These are phyloP conservation scores for Caenorhabditis macrosperma DNA, from an alignment of 2,888 invertebrate genomes.

Conservation along the genomic window DNA sequence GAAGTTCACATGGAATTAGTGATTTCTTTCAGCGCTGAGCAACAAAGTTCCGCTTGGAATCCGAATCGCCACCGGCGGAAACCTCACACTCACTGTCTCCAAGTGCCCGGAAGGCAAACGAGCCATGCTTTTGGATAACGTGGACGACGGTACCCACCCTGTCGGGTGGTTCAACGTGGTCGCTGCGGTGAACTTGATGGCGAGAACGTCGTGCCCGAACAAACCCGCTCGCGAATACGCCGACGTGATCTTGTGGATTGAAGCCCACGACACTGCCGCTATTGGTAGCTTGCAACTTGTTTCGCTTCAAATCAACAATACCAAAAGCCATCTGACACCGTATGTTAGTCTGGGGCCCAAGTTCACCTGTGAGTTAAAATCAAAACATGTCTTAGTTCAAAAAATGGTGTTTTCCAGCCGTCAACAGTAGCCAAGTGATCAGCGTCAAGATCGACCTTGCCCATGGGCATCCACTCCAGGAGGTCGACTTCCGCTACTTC, in stretches of 20 bases:
- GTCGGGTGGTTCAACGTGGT: neutral
- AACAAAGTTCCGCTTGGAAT: neutral
- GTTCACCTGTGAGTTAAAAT: too few relatives aligned
- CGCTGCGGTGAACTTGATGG: neutral
- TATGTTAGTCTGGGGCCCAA: too few relatives aligned
- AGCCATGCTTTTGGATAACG: neutral
- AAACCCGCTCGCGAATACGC: too few relatives aligned
- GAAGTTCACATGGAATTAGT: neutral
- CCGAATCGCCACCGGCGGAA: neutral
- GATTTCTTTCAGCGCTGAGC: neutral
- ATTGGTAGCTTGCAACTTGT: neutral
- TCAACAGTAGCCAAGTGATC: too few relatives aligned
- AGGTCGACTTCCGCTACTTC: neutral
- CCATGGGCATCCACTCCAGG: neutral
- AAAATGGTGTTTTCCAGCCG: too few relatives aligned
- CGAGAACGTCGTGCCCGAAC: too few relatives aligned
- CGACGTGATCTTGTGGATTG: too few relatives aligned
- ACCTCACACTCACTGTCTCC: neutral
- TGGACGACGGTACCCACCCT: neutral
- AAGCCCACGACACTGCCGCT: too few relatives aligned
- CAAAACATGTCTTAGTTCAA: too few relatives aligned
- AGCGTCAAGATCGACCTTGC: too few relatives aligned
- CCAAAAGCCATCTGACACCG: too few relatives aligned
- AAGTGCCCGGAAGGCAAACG: neutral
- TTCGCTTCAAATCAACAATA: neutral